Evolutionary conservation across 2,888 invertebrate species (phyloP), one percentile per base, ranked within the genome.

Genomic region (Pogonocherus hispidulus): DNA sequence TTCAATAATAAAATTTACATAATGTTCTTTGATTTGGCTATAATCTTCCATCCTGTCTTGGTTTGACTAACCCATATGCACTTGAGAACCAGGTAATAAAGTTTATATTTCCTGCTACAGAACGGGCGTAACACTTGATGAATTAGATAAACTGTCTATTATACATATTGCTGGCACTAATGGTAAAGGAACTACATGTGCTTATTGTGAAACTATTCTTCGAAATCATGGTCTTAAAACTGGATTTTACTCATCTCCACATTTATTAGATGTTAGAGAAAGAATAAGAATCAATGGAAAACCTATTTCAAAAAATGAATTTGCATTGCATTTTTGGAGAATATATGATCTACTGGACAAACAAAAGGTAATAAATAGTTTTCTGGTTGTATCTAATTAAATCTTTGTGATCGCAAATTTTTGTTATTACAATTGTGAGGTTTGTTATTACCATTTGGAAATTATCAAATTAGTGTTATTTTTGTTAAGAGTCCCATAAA

Each of bases 121-220:
- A 69, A 89, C 89, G 27, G 94, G 94, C 20, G 82, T 94, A 1
- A 84, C 87, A 0, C 71, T 91, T 18, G 86, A 91, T 0, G 89
- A 91, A 71, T 83, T 97, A 64, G 92, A 94, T 78, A 86, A 88
- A 62, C 83, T 98, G 14, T 93, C 95, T 63, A 90, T 97, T 46
- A 96, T 99, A 80, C 99, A 99, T 87, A 92, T 99, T 4, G 91
- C 96, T 68, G 99, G 99, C 8, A 99, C 99, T 1, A 99, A 99
- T 87, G 99, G 99, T 56, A 99, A 99, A 91, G 96, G 95, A 22
- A 96, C 98, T 14, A 97, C 98, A 0, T 97, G 98, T 83, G 97
- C 98, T 0, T 92, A 95, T 85, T 91, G 93, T 75, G 99, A 99
- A 84, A 91, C 93, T 0, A 94, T 99, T 71, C 87, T 99, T 8